phyloP scores from a whole-genome alignment of 2,797 vertebrate species.

The Sebastes oblongus region DNA sequence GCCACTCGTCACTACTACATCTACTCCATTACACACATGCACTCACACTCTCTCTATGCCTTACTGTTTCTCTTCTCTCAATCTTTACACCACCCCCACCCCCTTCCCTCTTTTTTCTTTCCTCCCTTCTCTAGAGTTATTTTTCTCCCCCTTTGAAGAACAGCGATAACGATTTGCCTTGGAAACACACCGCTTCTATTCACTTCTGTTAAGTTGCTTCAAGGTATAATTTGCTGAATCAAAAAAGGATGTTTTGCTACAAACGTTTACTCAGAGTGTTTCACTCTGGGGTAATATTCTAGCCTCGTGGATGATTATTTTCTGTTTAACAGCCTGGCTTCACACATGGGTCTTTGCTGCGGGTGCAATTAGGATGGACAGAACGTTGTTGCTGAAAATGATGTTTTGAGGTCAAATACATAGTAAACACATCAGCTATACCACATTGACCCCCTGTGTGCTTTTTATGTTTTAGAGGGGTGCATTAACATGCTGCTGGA shows the following conservation, averaged over 20 bases:
- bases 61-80: constrained; percentile 36
- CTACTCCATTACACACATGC: constrained; percentile 33
- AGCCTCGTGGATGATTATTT: constrained; percentile 53
- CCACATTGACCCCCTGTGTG: constrained; percentile 43
- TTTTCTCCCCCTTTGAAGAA: constrained; percentile 62
- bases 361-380: constrained; percentile 58
- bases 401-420: constrained; percentile 62
- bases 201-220: constrained; percentile 52
- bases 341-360: constrained; percentile 37
- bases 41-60: not conserved
- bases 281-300: constrained; percentile 58
- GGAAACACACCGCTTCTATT: constrained; percentile 53
- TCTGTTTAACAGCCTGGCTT: constrained; percentile 48
- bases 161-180: constrained; percentile 59
- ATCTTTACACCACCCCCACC: not conserved
- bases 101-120: not conserved
- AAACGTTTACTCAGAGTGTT: constrained; percentile 50
- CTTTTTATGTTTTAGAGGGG: constrained; percentile 31
- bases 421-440: constrained; percentile 49
- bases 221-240: constrained; percentile 64
- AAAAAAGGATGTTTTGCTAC: constrained; percentile 58
- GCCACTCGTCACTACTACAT: constrained; percentile 52
- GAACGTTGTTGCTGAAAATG: constrained; percentile 33
- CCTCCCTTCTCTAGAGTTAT: constrained; percentile 39
- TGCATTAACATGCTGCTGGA: constrained; percentile 48